These are phyloP conservation scores for Chironomus tepperi DNA, from an alignment of 1,140 invertebrate species.

Conservation along the genomic window DNA sequence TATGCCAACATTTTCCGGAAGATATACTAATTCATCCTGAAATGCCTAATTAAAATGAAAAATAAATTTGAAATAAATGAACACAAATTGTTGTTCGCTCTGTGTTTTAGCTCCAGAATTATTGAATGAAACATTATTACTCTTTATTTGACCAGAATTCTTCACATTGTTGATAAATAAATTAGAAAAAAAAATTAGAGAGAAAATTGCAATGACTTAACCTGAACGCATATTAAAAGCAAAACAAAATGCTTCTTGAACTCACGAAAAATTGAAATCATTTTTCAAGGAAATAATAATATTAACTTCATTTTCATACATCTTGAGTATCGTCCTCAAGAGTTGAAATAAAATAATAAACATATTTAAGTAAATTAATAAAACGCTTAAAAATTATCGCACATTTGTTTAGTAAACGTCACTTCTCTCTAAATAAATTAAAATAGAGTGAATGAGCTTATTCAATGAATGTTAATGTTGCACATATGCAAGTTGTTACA, in stretches of 20 bases:
- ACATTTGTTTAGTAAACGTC: neutral
- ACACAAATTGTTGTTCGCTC: too few species aligned
- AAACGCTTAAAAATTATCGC: neutral
- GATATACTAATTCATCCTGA: too few species aligned
- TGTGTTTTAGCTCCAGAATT: too few species aligned
- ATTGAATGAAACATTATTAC: too few species aligned
- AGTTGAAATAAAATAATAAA: conserved; percentile 1
- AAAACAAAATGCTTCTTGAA: neutral
- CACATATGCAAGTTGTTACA: too few species aligned
- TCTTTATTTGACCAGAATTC: conserved; percentile 7
- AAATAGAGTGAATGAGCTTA: conserved; percentile 14
- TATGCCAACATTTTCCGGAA: too few species aligned
- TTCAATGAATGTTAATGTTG: too few species aligned
- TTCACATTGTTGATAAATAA: neutral
- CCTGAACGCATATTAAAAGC: neutral
- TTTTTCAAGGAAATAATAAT: neutral
- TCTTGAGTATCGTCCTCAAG: neutral
- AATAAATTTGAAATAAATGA: too few species aligned
- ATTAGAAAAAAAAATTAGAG: neutral
- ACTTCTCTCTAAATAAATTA: neutral
- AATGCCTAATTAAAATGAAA: too few species aligned
- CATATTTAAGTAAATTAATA: neutral
- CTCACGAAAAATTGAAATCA: neutral
- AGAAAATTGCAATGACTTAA: neutral
- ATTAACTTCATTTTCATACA: neutral